Percentiles rank a stretch among this genome's conserved stretches.
These are phyloP conservation scores for Unio delphinus DNA, from an alignment of 2,888 invertebrate genomes.

Conservation along the genomic window DNA sequence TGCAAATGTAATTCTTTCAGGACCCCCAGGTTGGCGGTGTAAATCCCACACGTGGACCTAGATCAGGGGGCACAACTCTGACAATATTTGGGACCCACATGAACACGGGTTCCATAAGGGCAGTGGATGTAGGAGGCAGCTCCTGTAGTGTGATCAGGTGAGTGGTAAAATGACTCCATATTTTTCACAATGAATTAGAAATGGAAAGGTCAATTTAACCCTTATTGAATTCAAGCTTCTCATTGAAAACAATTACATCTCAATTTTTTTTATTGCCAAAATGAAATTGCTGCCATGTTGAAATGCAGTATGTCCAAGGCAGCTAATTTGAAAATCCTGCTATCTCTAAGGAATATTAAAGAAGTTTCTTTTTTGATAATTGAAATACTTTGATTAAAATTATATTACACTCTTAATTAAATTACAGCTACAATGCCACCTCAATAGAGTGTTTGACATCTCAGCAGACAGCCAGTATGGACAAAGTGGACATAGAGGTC, in stretches of 20 bases:
- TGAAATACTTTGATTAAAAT: too few species aligned
- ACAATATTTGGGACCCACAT: constrained; percentile 92
- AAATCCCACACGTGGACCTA: constrained; percentile 83
- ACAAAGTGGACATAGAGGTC: constrained; percentile 49
- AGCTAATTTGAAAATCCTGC: too few species aligned
- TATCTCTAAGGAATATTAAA: too few species aligned
- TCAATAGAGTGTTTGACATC: constrained; percentile 50
- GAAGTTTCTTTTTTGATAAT: neutral
- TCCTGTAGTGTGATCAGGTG: constrained; percentile 53
- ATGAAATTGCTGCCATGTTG: too few species aligned
- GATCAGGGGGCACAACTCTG: constrained; percentile 95
- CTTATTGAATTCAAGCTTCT: too few species aligned
- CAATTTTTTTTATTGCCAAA: too few species aligned
- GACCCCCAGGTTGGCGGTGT: constrained; percentile 80
- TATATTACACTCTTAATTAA: neutral
- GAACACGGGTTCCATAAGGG: constrained; percentile 91
- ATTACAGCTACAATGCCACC: constrained; percentile 47
- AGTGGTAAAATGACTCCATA: constrained; percentile 5
- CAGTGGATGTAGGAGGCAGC: constrained; percentile 81
- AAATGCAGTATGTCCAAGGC: too few species aligned
- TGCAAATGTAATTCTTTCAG: constrained; percentile 22
- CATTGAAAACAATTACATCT: too few species aligned
- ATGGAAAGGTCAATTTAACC: too few species aligned
- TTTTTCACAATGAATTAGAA: neutral
- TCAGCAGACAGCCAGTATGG: constrained; percentile 36